Evolutionary conservation across 2,113 vertebrate genomes (phyloP), one percentile per base, ranked within the genome.

Genomic region (Lasiurus borealis): DNA sequence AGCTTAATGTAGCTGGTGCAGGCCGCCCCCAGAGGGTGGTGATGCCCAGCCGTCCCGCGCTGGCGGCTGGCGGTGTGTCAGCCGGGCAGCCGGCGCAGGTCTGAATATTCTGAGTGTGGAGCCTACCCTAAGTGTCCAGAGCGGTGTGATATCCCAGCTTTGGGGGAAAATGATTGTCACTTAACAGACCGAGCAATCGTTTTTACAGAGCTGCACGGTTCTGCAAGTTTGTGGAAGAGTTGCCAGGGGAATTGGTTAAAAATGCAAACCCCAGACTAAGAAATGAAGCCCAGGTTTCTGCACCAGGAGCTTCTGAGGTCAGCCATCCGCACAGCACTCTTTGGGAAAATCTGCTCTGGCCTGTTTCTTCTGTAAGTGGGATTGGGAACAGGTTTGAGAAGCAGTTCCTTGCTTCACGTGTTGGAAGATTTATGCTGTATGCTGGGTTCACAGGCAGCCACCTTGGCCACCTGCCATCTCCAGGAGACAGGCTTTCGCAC

Each of bases 311-410:
- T 93, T 52, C 34, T 68, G 69, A 82, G 82, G 40, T 46, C 69
- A 87, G 40, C 54, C 23, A 54, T 44, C 50, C 44, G 5, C n/a
- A 46, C 36, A 29, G 36, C n/a, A 29, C 9, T 59, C 15, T 54
- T 40, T 3, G 46, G 88, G 31, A 16, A 64, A 52, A 78, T 87
- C 40, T 68, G 59, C 62, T 75, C 69, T 90, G 25, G 62, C 59
- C 54, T 93, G 40, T 96, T 68, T 78, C 44, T 93, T 82, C 54
- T 88, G 16, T 84, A 59, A 76, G 64, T 59, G 36, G 46, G n/a
- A 44, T 46, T 71, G 93, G 90, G 85, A 90, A 64, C 75, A 73
- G 90, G 88, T 86, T 93, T 89, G 78, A 88, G 90, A 75, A 94
- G 91, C 36, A 89, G 54, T 80, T 84, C 50, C n/a, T 54, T 46